These are phyloP conservation scores for Sebastes nivosus DNA, from an alignment of 2,797 vertebrate genomes.

Conservation along the genomic window DNA sequence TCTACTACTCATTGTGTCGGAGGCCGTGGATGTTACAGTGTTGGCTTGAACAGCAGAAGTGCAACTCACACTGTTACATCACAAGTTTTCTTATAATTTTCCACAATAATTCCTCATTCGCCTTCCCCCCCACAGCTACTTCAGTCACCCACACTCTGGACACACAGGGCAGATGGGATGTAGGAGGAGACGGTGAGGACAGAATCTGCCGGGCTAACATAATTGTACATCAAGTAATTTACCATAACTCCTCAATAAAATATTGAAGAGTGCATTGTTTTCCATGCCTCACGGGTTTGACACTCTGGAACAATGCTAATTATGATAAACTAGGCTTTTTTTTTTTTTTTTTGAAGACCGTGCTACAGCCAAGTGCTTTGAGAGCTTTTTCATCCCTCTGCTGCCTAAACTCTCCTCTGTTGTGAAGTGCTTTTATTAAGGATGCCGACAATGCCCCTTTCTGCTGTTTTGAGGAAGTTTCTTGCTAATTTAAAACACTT, in stretches of 20 bases:
- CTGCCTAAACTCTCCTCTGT: conserved; percentile 37
- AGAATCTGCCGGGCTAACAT: conserved; percentile 65
- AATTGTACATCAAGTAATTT: conserved; percentile 73
- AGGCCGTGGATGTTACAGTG: conserved; percentile 41
- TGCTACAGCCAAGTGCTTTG: conserved; percentile 48
- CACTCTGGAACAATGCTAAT: conserved; percentile 62
- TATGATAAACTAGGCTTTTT: conserved; percentile 54
- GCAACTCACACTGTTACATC: conserved; percentile 72
- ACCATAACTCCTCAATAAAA: conserved; percentile 55
- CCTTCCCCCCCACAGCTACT: conserved; percentile 49
- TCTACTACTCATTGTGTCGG: conserved; percentile 24
- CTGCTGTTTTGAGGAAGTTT: conserved; percentile 58
- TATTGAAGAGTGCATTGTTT: conserved; percentile 56
- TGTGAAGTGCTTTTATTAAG: conserved; percentile 53
- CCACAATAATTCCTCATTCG: conserved; percentile 65
- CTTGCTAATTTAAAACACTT: conserved; percentile 59
- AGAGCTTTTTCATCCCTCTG: conserved; percentile 39
- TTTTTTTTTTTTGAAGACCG: conserved; percentile 39
- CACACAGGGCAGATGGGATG: conserved; percentile 81
- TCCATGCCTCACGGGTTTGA: conserved; percentile 42
- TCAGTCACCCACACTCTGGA: conserved; percentile 80
- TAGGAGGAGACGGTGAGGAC: conserved; percentile 77
- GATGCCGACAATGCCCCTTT: conserved; percentile 42
- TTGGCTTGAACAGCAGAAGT: conserved; percentile 53
- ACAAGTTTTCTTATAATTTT: conserved; percentile 72